phyloP scores from a whole-genome alignment of 2,888 invertebrate species.

The Rugalucina vietnamica region DNA sequence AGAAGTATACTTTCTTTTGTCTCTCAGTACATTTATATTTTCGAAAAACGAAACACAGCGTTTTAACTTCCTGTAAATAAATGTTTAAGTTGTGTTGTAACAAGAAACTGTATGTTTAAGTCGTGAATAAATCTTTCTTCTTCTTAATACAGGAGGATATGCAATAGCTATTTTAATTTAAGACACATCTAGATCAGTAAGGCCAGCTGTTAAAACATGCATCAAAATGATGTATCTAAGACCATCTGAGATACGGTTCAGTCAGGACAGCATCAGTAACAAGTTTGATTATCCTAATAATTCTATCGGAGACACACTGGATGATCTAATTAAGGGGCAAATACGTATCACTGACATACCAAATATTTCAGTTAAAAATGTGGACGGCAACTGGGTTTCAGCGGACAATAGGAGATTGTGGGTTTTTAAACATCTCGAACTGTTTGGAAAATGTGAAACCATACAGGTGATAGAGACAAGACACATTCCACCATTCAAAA shows the following conservation, averaged over 20 bases:
- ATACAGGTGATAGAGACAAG: neutral
- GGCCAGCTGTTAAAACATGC: too few species aligned
- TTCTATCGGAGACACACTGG: conserved; percentile 36
- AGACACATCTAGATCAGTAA: too few species aligned
- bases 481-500: neutral
- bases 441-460: neutral
- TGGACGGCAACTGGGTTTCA: neutral
- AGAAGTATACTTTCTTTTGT: too few species aligned
- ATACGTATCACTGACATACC: neutral
- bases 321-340: conserved; percentile 35
- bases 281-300: neutral
- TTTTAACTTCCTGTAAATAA: too few species aligned
- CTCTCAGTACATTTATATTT: too few species aligned
- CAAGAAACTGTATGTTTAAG: too few species aligned
- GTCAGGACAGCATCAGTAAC: conserved; percentile 18
- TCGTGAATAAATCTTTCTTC: too few species aligned
- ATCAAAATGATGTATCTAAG: too few species aligned
- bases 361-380: neutral
- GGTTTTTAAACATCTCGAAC: neutral
- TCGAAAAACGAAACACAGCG: too few species aligned
- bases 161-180: too few species aligned
- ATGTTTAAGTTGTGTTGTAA: too few species aligned
- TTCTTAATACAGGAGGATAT: too few species aligned
- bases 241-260: conserved; percentile 30
- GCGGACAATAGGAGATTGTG: neutral